Percentiles rank a stretch among this genome's conserved stretches.
Conservation (phyloP, 2,888 invertebrate genomes). For the Oscheius sp. region DNA sequence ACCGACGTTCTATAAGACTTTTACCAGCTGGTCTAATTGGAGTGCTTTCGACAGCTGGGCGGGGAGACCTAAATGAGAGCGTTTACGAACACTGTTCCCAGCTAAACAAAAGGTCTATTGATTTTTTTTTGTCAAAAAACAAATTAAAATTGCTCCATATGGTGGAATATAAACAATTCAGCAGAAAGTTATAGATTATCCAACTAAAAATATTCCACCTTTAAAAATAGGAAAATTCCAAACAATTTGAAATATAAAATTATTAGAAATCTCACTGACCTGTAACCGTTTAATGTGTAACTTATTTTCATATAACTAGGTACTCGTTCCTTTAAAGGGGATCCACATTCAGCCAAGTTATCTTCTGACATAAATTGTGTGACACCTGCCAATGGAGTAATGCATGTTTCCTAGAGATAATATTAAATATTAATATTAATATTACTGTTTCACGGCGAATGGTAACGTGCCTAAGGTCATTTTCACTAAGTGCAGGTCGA, state of each 20-base stretch:
- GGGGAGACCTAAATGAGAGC: slow-evolving; percentile 14
- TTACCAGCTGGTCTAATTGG: slow-evolving; percentile 18
- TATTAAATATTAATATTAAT: not conserved
- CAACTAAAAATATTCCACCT: too few species aligned
- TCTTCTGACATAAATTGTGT: slow-evolving; percentile 32
- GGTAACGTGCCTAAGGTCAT: slow-evolving; percentile 26
- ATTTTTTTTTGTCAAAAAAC: not conserved
- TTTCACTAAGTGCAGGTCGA: slow-evolving; percentile 20
- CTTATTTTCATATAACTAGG: slow-evolving; percentile 36
- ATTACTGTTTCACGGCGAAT: slow-evolving; percentile 18
- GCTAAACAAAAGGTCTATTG: not conserved
- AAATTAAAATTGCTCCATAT: too few species aligned
- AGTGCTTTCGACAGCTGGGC: slow-evolving; percentile 3
- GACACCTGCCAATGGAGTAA: slow-evolving; percentile 32
- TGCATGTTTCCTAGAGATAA: slow-evolving; percentile 26
- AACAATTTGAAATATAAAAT: not conserved
- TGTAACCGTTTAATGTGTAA: slow-evolving; percentile 37
- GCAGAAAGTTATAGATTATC: too few species aligned
- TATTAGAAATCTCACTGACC: not conserved
- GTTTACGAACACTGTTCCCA: not conserved
- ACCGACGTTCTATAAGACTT: slow-evolving; percentile 19
- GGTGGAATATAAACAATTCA: too few species aligned
- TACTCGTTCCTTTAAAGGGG: not conserved
- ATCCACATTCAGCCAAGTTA: slow-evolving; percentile 26
- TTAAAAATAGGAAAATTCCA: too few species aligned